phyloP scores from a whole-genome alignment of 2,113 vertebrate species.

The Cyprinodon brontotheroides region DNA sequence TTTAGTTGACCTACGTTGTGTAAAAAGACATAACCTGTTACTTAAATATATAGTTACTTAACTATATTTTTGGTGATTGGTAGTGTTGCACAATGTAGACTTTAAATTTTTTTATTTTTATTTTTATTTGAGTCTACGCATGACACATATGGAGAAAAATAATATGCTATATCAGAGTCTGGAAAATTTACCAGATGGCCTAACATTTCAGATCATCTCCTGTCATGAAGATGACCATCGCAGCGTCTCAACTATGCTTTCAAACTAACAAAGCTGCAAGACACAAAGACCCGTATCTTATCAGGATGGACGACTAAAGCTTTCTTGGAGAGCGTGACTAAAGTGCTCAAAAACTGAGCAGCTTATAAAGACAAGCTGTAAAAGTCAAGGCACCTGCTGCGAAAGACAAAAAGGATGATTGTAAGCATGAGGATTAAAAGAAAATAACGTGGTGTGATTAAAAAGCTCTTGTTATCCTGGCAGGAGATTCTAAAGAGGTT shows the following conservation, averaged over 20 bases:
- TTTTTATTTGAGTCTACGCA: too few species aligned
- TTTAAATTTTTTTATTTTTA: background rate
- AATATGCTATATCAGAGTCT: background rate
- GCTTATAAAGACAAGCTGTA: conserved; percentile 58
- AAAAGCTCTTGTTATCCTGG: background rate
- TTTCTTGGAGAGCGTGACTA: conserved; percentile 67
- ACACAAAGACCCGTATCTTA: conserved; percentile 56
- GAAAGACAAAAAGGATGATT: conserved; percentile 32
- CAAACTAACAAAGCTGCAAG: conserved; percentile 36
- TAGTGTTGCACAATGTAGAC: background rate
- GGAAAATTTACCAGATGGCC: conserved; percentile 60
- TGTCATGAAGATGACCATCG: conserved; percentile 64
- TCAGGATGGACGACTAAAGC: conserved; percentile 58
- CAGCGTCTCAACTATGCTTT: conserved; percentile 27
- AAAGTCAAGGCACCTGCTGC: conserved; percentile 72
- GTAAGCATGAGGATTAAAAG: conserved; percentile 7
- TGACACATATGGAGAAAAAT: background rate
- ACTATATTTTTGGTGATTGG: background rate
- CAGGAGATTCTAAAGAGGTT: background rate
- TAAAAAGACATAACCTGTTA: background rate
- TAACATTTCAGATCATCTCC: conserved; percentile 44
- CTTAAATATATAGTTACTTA: too few species aligned
- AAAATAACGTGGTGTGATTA: conserved; percentile 14
- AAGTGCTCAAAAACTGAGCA: conserved; percentile 67
- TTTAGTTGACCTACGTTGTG: background rate